These are phyloP conservation scores for Daboia siamensis DNA, from an alignment of 2,113 vertebrate genomes.

Conservation along the genomic window DNA sequence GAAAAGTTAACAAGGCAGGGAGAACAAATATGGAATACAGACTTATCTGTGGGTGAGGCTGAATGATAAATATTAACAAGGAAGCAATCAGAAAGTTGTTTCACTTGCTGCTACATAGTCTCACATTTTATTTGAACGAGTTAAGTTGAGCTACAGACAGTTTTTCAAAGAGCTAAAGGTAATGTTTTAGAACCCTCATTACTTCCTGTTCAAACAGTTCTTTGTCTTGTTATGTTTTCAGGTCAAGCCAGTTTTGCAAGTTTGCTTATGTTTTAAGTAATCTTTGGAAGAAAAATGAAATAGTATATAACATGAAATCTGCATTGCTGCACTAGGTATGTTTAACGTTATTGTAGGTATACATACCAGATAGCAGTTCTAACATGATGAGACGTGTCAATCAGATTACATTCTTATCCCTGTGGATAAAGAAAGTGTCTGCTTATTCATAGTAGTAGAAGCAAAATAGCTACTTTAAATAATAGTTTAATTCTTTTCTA, in stretches of 20 bases:
- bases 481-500: background rate
- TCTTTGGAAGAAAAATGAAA: background rate
- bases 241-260: slow-evolving; percentile 1
- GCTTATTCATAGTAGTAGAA: background rate
- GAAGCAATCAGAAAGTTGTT: background rate
- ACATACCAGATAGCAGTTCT: background rate
- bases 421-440: background rate
- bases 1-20: slow-evolving; percentile 30
- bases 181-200: background rate
- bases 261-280: background rate
- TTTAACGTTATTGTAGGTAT: background rate
- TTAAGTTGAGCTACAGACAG: background rate
- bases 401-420: background rate
- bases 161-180: background rate
- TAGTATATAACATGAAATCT: background rate
- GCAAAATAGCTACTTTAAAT: background rate
- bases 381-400: background rate
- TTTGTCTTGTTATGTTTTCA: background rate
- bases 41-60: background rate
- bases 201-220: background rate
- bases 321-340: background rate
- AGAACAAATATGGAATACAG: slow-evolving; percentile 14
- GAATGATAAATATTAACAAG: fast-evolving
- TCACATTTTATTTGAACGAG: background rate
- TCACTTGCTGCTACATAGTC: background rate